Conservation (phyloP, 2,797 vertebrate species). For the Enteromius unitaeniatus region DNA sequence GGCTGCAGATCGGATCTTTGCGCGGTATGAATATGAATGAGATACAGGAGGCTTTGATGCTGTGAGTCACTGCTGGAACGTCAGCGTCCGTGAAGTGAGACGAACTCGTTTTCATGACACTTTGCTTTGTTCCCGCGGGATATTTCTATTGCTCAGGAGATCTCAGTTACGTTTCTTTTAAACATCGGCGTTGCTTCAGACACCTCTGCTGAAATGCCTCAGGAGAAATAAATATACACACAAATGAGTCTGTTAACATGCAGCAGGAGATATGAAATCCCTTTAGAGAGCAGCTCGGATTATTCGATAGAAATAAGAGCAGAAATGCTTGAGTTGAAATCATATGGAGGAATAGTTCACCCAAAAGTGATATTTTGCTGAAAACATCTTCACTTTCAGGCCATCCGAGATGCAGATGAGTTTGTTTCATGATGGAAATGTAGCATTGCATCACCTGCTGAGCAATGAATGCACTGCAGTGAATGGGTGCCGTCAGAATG, state of each 20-base stretch:
- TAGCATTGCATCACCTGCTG: background rate
- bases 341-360: background rate
- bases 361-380: background rate
- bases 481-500: background rate
- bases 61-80: constrained; percentile 38
- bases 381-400: background rate
- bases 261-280: background rate
- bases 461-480: background rate
- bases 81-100: constrained; percentile 2
- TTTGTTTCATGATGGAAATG: background rate
- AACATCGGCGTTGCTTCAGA: background rate
- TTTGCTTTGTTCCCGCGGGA: background rate
- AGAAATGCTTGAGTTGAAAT: background rate
- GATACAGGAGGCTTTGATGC: constrained; percentile 18
- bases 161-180: background rate
- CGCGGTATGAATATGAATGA: constrained; percentile 31
- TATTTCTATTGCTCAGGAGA: background rate
- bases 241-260: background rate
- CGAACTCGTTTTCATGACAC: background rate
- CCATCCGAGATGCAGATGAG: background rate
- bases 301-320: background rate
- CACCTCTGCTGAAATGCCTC: background rate
- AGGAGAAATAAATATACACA: background rate
- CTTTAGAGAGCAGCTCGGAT: background rate
- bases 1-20: constrained; percentile 33